phyloP scores from a whole-genome alignment of 2,888 invertebrate species.

The Theristus sp. region DNA sequence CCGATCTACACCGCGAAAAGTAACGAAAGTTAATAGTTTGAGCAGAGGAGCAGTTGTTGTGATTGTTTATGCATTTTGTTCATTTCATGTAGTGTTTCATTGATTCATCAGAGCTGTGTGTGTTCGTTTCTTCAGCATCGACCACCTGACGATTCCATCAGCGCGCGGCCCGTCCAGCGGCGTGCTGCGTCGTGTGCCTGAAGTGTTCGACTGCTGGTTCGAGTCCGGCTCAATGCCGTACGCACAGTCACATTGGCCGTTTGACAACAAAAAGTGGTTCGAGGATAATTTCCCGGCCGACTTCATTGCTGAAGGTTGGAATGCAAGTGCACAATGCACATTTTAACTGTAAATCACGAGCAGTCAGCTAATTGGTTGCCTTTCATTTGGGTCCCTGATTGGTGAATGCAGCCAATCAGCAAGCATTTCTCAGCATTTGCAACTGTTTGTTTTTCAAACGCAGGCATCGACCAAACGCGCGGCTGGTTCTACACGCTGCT shows the following conservation, averaged over 20 bases:
- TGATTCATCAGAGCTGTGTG: neutral
- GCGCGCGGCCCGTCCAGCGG: slow-evolving; percentile 60
- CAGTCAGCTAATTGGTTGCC: no score
- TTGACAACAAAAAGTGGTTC: slow-evolving; percentile 70
- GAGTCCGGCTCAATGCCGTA: slow-evolving; percentile 99
- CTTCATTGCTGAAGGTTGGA: slow-evolving; percentile 85
- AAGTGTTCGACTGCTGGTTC: slow-evolving; percentile 99
- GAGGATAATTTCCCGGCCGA: slow-evolving; percentile 85
- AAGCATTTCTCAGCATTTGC: no score
- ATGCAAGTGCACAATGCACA: neutral
- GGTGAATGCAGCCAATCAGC: no score
- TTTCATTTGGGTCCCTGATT: no score
- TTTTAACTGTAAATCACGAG: no score
- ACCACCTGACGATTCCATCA: slow-evolving; percentile 79
- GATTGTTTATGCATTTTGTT: no score
- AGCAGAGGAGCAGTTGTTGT: no score
- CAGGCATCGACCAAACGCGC: slow-evolving; percentile 14
- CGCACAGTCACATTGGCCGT: slow-evolving; percentile 86
- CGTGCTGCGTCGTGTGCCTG: slow-evolving; percentile 60
- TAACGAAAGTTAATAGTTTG: slow-evolving; percentile 13
- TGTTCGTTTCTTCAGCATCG: slow-evolving; percentile 42
- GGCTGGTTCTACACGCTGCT: slow-evolving; percentile 74
- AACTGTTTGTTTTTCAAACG: neutral
- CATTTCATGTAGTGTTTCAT: no score
- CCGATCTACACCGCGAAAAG: slow-evolving; percentile 79